A percentile compares a stretch with the other conserved stretches of the same genome.
These are phyloP conservation scores for Chromis chromis DNA, from an alignment of 2,797 vertebrate genomes.

Conservation along the genomic window DNA sequence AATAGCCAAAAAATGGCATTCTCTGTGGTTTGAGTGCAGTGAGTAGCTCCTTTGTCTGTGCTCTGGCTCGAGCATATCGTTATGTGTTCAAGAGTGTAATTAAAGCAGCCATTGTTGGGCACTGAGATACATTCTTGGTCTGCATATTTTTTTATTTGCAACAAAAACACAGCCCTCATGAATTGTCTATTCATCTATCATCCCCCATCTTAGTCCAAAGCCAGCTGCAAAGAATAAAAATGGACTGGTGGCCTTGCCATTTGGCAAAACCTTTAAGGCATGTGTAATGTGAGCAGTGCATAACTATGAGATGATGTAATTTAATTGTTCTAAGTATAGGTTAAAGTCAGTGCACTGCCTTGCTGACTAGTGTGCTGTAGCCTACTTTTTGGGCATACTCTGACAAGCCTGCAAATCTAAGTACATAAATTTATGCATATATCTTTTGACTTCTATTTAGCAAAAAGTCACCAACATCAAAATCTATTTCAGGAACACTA, in stretches of 20 bases:
- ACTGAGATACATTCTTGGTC: slow-evolving; percentile 52
- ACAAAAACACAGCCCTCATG: slow-evolving; percentile 56
- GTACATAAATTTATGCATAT: slow-evolving; percentile 17
- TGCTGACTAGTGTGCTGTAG: slow-evolving; percentile 29
- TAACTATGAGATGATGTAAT: slow-evolving; percentile 75
- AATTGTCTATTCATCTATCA: slow-evolving; percentile 67
- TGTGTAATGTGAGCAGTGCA: slow-evolving; percentile 74
- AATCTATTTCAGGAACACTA: slow-evolving; percentile 5
- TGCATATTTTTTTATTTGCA: slow-evolving; percentile 48
- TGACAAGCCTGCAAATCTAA: slow-evolving; percentile 16
- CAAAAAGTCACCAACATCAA: not conserved
- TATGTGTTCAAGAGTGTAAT: slow-evolving; percentile 58
- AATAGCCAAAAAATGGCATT: slow-evolving; percentile 42
- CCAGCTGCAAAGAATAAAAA: slow-evolving; percentile 75
- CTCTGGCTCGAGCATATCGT: slow-evolving; percentile 50
- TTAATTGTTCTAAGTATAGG: slow-evolving; percentile 77
- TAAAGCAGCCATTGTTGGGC: slow-evolving; percentile 58
- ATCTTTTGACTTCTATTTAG: slow-evolving; percentile 34
- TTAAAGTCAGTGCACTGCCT: slow-evolving; percentile 51
- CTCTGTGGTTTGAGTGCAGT: slow-evolving; percentile 51
- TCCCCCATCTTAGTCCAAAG: slow-evolving; percentile 33
- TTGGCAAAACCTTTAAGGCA: slow-evolving; percentile 70
- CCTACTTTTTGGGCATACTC: slow-evolving; percentile 33
- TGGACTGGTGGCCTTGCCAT: slow-evolving; percentile 68
- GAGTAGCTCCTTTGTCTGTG: slow-evolving; percentile 62